Conservation (phyloP, 2,888 invertebrate genomes). For the Oligia latruncula region DNA sequence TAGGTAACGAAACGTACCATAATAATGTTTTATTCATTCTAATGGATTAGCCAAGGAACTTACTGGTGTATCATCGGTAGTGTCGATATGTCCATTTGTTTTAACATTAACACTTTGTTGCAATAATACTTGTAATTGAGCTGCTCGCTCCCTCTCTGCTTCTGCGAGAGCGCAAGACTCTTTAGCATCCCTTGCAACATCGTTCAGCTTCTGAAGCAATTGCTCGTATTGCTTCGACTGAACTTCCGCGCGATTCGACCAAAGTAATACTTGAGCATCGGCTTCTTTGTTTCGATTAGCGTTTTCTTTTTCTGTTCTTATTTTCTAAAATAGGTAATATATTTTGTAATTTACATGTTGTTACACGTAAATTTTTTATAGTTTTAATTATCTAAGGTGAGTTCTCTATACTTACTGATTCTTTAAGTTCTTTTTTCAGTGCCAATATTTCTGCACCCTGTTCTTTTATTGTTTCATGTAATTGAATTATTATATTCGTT, state of each 20-base stretch:
- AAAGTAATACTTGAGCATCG: conserved; percentile 79
- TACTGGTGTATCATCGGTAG: conserved; percentile 49
- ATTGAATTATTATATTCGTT: conserved; percentile 78
- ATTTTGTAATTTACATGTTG: neutral
- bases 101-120: conserved; percentile 72
- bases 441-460: conserved; percentile 88
- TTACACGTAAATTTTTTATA: neutral
- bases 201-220: conserved; percentile 81
- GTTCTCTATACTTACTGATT: conserved; percentile 76
- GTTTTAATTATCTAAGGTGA: too few relatives aligned
- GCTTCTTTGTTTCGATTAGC: conserved; percentile 76
- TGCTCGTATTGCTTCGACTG: conserved; percentile 83
- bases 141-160: conserved; percentile 77
- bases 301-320: conserved; percentile 74
- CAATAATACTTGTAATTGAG: conserved; percentile 77
- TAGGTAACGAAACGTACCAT: neutral
- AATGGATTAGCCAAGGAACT: conserved; percentile 22
- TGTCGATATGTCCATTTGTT: conserved; percentile 57
- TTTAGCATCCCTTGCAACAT: conserved; percentile 80
- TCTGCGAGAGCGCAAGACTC: conserved; percentile 80
- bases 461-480: conserved; percentile 85
- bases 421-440: conserved; percentile 85
- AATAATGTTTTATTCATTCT: neutral
- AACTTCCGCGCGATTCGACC: conserved; percentile 80
- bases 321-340: conserved; percentile 73